These are phyloP conservation scores for Cantharis lateralis DNA, from an alignment of 2,888 invertebrate genomes.

Conservation along the genomic window DNA sequence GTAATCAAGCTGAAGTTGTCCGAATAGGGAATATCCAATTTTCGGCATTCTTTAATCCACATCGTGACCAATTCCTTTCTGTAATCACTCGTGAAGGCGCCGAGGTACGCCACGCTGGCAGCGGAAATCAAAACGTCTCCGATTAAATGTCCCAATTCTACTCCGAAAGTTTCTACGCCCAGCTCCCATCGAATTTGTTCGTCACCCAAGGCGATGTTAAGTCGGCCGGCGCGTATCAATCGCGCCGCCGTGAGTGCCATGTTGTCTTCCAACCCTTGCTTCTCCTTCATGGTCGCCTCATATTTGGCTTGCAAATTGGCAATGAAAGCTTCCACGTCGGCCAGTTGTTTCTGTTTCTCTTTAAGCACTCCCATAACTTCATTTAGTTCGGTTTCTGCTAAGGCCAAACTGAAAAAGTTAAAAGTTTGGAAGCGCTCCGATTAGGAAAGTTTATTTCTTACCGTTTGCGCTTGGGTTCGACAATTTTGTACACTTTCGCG, in stretches of 20 bases:
- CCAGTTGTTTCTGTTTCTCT: conserved; percentile 81
- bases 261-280: conserved; percentile 73
- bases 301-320: conserved; percentile 64
- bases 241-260: conserved; percentile 80
- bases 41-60: conserved; percentile 73
- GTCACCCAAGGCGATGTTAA: conserved; percentile 85
- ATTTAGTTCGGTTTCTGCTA: conserved; percentile 76
- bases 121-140: conserved; percentile 89
- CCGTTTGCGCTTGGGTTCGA: conserved; percentile 86
- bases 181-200: conserved; percentile 86
- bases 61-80: conserved; percentile 67
- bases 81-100: conserved; percentile 81
- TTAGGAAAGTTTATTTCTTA: conserved; percentile 52
- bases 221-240: conserved; percentile 78
- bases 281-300: conserved; percentile 74
- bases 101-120: conserved; percentile 88
- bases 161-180: conserved; percentile 69
- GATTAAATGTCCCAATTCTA: conserved; percentile 71
- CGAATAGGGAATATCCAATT: conserved; percentile 73
- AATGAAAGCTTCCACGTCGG: conserved; percentile 77
- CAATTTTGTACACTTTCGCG: conserved; percentile 82
- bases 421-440: neutral
- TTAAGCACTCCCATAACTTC: conserved; percentile 75
- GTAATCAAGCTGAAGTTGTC: conserved; percentile 70
- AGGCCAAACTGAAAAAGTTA: conserved; percentile 64